Evolutionary conservation across 1,140 invertebrate species (phyloP), one percentile per base, ranked within the genome.

Genomic region (Ditylenchus dipsaci): DNA sequence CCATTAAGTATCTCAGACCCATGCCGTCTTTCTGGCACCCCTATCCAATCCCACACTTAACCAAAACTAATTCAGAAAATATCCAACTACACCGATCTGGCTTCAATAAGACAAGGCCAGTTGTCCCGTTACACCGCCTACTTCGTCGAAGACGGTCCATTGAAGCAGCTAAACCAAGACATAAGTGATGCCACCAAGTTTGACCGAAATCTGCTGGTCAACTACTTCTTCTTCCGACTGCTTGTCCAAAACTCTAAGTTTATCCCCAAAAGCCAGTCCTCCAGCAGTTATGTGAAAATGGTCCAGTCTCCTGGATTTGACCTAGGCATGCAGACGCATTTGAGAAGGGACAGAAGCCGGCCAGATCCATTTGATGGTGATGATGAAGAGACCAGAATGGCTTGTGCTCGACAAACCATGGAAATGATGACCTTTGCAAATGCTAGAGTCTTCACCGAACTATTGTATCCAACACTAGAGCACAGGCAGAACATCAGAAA

Each of bases 391-490:
- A 53, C 49, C 49, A 15, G 23, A 33, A 27, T 33, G 8, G 67
- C n/a, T 8, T 71, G 69, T 65, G 69, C 68, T 8, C 19, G 17
- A n/a, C 30, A 21, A 33, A 61, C 66, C 5, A 19, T 65, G 26
- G 59, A 61, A 9, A 23, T 29, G 23, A 21, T 71, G 58, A 30
- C 38, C 19, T 70, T 68, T 63, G 69, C 69, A 13, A 71, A 70
- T 65, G 69, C 69, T 8, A 33, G 69, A 26, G 30, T 71, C 43
- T 71, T 71, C 57, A 69, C 62, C 5, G 69, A 71, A 19, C 21
- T 57, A 27, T 23, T 71, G 8, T 71, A 71, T 15, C 61, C 57
- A 38, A 57, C 62, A 1, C 26, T 9, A 1, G 57, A 71, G 8
- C 13, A 65, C 21, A 27, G 68, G 15, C 19, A 42, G 27, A 60